Base-by-base conservation (phyloP, 2,888 invertebrate genomes). In the Apamea sordens region DNA sequence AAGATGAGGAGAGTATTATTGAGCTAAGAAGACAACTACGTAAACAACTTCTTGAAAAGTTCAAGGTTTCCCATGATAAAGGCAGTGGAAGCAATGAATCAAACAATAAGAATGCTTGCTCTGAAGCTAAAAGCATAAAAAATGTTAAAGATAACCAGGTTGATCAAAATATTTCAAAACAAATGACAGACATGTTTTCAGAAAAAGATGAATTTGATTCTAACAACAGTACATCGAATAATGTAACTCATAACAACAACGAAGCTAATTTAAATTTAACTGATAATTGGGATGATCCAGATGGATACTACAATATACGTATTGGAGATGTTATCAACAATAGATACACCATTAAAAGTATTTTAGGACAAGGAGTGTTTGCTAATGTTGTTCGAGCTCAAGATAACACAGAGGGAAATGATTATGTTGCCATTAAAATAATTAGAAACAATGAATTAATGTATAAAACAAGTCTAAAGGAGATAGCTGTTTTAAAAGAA, bases 281-380 rank as follows among this genome's bases (percentile, higher is more conserved):
- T 10, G 99, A 99, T 94, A 99, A 99, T 94, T 99, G 99, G 99
- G 99, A 99, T 94, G 99, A 99, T 97, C 98, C 99, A 8, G 99
- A 99, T 94, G 99, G 99, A 69, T 99, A 99, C 95, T 99, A 99
- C 93, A 97, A 98, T 82, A 99, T 99, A 50, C 97, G 99, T 89
- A 98, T 99, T 90, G 99, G 99, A 21, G 99, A 99, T 96, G 93
- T 93, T 36, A 97, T 98, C 10, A 96, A 99, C 95, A 97, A 97
- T 76, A 98, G 99, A 80, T 99, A 99, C 93, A 98, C 98, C 79
- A 99, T 99, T 2, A 99, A 98, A 95, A 99, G 99, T 59, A 98
- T 99, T 94, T 99, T 99, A 0, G 99, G 99, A 0, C 99, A 99
- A 96, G 99, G 99, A 65, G 99, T 99, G 21, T 99, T 99, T 97